phyloP scores from a whole-genome alignment of 2,888 invertebrate genomes.

The Sarcophaga caerulescens region DNA sequence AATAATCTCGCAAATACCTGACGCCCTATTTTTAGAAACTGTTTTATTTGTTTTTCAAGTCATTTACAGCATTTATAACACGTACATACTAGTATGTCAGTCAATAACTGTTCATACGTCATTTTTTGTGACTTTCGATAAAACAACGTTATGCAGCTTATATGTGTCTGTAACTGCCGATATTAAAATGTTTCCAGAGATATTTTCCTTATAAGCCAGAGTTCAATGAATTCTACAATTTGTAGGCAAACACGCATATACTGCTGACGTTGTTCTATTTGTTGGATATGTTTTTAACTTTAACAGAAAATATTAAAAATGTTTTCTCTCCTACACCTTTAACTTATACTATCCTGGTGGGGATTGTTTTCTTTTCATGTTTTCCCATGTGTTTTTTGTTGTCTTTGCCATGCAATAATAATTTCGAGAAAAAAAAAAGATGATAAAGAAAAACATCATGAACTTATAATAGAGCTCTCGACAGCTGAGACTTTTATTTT shows the following conservation, averaged over 20 bases:
- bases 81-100: too few relatives aligned
- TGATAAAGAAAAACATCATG: not conserved
- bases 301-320: not conserved
- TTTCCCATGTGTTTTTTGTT: too few relatives aligned
- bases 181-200: not conserved
- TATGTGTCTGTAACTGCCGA: not conserved
- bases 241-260: slow-evolving; percentile 59
- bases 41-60: too few relatives aligned
- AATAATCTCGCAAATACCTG: too few relatives aligned
- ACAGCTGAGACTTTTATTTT: not conserved
- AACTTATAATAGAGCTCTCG: not conserved
- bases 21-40: too few relatives aligned
- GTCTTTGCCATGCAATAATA: too few relatives aligned
- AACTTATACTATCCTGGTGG: not conserved
- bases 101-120: too few relatives aligned
- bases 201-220: not conserved
- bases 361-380: too few relatives aligned
- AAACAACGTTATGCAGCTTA: too few relatives aligned
- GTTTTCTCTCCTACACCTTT: not conserved
- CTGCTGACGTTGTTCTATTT: not conserved
- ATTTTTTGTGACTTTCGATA: too few relatives aligned
- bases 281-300: not conserved
- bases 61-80: too few relatives aligned
- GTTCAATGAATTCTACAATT: slow-evolving; percentile 58
- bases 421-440: too few relatives aligned